Evolutionary conservation across 2,113 vertebrate species (phyloP).

Genomic region (Recurvirostra avosetta): DNA sequence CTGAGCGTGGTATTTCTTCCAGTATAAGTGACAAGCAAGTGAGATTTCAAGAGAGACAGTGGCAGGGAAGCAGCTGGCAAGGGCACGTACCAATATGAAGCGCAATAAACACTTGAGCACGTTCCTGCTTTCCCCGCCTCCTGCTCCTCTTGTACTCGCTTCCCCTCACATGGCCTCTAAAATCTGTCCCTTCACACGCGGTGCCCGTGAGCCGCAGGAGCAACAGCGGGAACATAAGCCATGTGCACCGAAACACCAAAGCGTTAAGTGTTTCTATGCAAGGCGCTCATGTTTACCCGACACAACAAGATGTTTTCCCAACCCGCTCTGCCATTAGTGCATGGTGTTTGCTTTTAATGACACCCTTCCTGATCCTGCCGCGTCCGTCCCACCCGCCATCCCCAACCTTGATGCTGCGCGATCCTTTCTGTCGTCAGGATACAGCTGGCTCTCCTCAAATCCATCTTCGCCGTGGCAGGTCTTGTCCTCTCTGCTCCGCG

Average conservation of each 20-base stretch:
- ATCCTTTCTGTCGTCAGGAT: neutral
- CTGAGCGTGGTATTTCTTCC: neutral
- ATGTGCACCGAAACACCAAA: neutral
- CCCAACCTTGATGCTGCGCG: neutral
- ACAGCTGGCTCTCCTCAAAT: neutral
- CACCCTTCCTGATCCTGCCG: neutral
- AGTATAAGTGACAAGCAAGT: neutral
- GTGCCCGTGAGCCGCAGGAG: neutral
- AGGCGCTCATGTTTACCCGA: neutral
- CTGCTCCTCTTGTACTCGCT: neutral
- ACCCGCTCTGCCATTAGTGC: neutral
- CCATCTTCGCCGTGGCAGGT: neutral
- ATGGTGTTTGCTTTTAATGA: neutral
- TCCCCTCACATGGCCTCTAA: neutral
- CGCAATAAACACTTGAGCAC: neutral
- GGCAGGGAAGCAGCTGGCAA: neutral
- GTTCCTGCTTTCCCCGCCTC: neutral
- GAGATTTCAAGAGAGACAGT: neutral
- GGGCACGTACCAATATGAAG: neutral
- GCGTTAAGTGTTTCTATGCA: neutral
- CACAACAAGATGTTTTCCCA: neutral
- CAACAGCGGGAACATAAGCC: neutral
- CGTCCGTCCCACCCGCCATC: neutral
- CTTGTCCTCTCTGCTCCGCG: neutral
- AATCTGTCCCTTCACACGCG: neutral